phyloP scores from a whole-genome alignment of 2,113 vertebrate genomes.

The Sceloporus tristichus region DNA sequence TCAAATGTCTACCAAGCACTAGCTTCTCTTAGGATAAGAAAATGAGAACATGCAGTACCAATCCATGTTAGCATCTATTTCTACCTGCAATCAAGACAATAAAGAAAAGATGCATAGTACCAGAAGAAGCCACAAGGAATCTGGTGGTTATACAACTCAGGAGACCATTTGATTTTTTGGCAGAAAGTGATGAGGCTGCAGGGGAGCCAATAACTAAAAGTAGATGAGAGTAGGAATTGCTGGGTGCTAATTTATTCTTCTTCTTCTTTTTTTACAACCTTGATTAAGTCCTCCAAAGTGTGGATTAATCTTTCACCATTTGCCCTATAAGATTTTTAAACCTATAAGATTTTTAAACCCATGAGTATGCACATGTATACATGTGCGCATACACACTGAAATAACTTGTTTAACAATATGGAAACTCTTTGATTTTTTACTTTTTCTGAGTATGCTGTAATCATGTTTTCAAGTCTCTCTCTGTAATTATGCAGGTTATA shows the following conservation, averaged over 20 bases:
- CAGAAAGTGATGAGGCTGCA: not conserved
- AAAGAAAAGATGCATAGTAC: not conserved
- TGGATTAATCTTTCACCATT: not conserved
- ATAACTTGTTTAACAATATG: not conserved
- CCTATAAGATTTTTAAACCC: not conserved
- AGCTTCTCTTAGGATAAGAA: not conserved
- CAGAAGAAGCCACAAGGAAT: not conserved
- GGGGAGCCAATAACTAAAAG: not conserved
- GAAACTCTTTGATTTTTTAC: not conserved
- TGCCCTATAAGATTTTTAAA: not conserved
- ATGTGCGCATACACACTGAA: not conserved
- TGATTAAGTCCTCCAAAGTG: not conserved
- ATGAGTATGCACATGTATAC: not conserved
- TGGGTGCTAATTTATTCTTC: not conserved
- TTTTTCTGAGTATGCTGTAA: not conserved
- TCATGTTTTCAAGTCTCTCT: not conserved
- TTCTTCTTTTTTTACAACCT: not conserved
- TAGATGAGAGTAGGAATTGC: not conserved
- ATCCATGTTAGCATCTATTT: not conserved
- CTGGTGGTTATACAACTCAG: too few relatives aligned
- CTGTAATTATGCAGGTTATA: constrained; percentile 6
- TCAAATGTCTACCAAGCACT: not conserved
- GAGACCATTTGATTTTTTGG: too few relatives aligned
- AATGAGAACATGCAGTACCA: not conserved
- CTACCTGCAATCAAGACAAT: not conserved